Evolutionary conservation across 1,140 invertebrate species (phyloP), one percentile per base, ranked within the genome.

Genomic region (Bombyx mori): DNA sequence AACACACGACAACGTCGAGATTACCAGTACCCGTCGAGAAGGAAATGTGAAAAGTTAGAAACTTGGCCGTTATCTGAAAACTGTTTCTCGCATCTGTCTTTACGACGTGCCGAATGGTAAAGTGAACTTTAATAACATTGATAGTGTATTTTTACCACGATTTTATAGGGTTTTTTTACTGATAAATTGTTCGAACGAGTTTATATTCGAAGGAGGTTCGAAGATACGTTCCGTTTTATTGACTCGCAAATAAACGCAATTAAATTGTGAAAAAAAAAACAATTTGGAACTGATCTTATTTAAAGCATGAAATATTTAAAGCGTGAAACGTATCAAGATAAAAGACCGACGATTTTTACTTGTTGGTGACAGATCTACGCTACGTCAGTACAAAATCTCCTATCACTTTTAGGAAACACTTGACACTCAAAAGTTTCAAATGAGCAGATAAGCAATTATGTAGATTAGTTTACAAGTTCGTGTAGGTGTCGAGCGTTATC

Each of bases 21-120:
- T 61, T 66, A 59, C 58, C 49, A 60, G 53, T 52, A 61, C 60
- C 50, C 65, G 61, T 58, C 54, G 44, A 44, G 60, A 61, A 61
- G 64, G 69, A 73, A 74, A 74, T 74, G 71, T 64, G 71, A 74
- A 74, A 74, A 74, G 71, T 74, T 74, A 63, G 58, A 51, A 74
- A 74, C 64, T 74, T 69, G 59, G 61, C 55, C 64, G 63, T 67
- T 70, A 73, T 71, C 64, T 66, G 65, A 54, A 67, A 66, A 61
- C 64, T 61, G 57, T 62, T 63, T 59, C 59, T 61, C 65, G 62
- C 71, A 74, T 74, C 66, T 74, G 71, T 62, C 55, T 65, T 61
- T 62, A 62, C 56, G 57, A 61, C 61, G 68, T 71, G 68, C 66
- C 71, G 68, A 65, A 61, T 74, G 58, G 57, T 66, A 68, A 71